Evolutionary conservation across 2,113 vertebrate genomes (phyloP), one percentile per base, ranked within the genome.

Genomic region (Promerops cafer): DNA sequence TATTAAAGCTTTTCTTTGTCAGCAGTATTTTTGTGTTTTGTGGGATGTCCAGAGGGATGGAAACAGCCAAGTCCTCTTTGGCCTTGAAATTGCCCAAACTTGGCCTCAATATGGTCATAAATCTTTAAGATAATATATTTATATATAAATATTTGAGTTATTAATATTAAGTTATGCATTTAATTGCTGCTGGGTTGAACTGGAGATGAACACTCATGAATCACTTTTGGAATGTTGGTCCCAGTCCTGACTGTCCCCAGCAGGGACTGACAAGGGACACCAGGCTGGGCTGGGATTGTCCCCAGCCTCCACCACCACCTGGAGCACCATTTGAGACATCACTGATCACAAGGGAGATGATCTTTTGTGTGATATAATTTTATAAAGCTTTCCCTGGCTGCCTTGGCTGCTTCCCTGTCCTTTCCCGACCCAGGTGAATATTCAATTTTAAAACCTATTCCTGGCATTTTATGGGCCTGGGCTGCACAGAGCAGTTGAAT

Each of bases 51-150:
- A 13, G 16, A 21, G 2, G 12, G 33, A 31, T 39, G n/a, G 59
- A 44, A 69, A n/a, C 13, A 37, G 7, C 21, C 7, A 19, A 0
- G 0, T 27, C 14, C 13, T 22, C 50, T 63, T 53, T 7, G 20
- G 17, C 8, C 24, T 74, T 53, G 26, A 30, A 30, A 24, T 8
- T 56, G 35, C 45, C 68, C 10, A 7, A 83, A 16, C 30, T 44
- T 28, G 8, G 54, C 14, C 37, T 27, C 26, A 33, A 19, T 10
- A 5, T 5, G 14, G 50, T 20, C 44, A 24, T 5, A 52, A 57
- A 66, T 11, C 10, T 8, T 4, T 2, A n/a, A 21, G 10, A 15
- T 8, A 10, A 18, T 27, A 18, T 37, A 76, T 59, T 86, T 27
- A 4, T 44, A 10, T 23, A 12, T 9, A 44, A 86, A 76, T 27